These are phyloP conservation scores for Abscondita cerata DNA, from an alignment of 2,888 invertebrate genomes.

Conservation along the genomic window DNA sequence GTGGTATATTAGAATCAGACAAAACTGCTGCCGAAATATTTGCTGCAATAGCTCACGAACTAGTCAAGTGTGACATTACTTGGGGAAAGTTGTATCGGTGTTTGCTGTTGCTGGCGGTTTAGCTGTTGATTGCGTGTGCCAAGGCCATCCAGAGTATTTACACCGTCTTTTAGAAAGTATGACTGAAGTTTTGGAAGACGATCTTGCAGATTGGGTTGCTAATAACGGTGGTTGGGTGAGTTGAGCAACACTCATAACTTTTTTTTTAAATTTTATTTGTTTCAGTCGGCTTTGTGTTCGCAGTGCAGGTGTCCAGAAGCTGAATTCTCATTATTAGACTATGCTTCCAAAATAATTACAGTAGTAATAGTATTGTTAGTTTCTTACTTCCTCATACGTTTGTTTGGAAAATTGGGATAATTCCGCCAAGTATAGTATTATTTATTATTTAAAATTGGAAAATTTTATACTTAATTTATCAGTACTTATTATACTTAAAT, in stretches of 20 bases:
- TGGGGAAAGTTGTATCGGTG: slow-evolving; percentile 85
- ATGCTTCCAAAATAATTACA: slow-evolving; percentile 52
- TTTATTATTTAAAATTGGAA: background rate
- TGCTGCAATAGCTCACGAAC: slow-evolving; percentile 73
- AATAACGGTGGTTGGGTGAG: slow-evolving; percentile 86
- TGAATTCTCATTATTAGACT: slow-evolving; percentile 54
- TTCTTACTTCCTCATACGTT: slow-evolving; percentile 51
- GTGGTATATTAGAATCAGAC: slow-evolving; percentile 62
- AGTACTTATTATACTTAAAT: no score
- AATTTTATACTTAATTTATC: no score
- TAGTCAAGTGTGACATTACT: slow-evolving; percentile 75
- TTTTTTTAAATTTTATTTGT: slow-evolving; percentile 35
- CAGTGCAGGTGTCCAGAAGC: slow-evolving; percentile 57
- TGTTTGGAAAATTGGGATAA: slow-evolving; percentile 37
- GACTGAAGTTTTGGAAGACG: slow-evolving; percentile 73
- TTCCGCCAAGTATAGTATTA: background rate
- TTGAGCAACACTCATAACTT: background rate
- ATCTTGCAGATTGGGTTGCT: slow-evolving; percentile 79
- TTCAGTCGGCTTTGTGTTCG: slow-evolving; percentile 55
- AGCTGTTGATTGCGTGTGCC: slow-evolving; percentile 78
- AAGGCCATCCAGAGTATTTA: slow-evolving; percentile 80
- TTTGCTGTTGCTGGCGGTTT: slow-evolving; percentile 84
- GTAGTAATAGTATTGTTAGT: slow-evolving; percentile 51
- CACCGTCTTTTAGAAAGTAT: slow-evolving; percentile 80
- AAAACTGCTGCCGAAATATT: slow-evolving; percentile 69